A percentile compares a stretch with the other conserved stretches of the same genome.
phyloP scores from a whole-genome alignment of 2,888 invertebrate species.

The Nowickia ferox region DNA sequence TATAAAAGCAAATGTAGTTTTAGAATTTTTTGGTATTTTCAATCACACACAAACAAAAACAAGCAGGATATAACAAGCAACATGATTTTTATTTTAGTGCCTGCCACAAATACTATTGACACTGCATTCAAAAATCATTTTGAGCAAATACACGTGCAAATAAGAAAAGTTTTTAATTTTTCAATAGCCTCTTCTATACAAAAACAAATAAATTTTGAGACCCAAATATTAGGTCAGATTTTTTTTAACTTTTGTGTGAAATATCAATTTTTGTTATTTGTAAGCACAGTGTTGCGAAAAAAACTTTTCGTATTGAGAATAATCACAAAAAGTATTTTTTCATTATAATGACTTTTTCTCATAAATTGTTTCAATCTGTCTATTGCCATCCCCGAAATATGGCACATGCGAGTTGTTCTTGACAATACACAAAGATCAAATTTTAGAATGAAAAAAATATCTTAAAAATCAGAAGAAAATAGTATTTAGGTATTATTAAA shows the following conservation, averaged over 20 bases:
- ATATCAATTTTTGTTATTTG: conserved; percentile 11
- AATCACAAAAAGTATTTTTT: too few relatives aligned
- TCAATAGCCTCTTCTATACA: conserved; percentile 15
- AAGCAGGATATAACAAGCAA: conserved; percentile 29
- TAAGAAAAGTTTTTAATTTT: conserved; percentile 42
- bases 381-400: too few relatives aligned
- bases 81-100: conserved; percentile 52
- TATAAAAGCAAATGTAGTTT: conserved; percentile 51
- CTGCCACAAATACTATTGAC: conserved; percentile 62
- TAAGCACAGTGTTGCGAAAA: conserved; percentile 27
- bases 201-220: conserved; percentile 13
- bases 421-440: too few relatives aligned
- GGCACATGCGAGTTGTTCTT: too few relatives aligned
- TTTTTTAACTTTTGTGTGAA: not conserved
- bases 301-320: not conserved
- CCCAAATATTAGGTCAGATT: conserved; percentile 41
- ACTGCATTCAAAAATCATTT: conserved; percentile 58
- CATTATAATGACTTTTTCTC: too few relatives aligned
- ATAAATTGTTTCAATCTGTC: too few relatives aligned
- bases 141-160: conserved; percentile 27
- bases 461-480: too few relatives aligned
- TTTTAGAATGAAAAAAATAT: too few relatives aligned
- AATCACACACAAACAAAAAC: conserved; percentile 15
- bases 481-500: too few relatives aligned
- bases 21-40: conserved; percentile 23